These are phyloP conservation scores for Galaxea fascicularis DNA, from an alignment of 92 coral and sea anemone genomes.

Conservation along the genomic window DNA sequence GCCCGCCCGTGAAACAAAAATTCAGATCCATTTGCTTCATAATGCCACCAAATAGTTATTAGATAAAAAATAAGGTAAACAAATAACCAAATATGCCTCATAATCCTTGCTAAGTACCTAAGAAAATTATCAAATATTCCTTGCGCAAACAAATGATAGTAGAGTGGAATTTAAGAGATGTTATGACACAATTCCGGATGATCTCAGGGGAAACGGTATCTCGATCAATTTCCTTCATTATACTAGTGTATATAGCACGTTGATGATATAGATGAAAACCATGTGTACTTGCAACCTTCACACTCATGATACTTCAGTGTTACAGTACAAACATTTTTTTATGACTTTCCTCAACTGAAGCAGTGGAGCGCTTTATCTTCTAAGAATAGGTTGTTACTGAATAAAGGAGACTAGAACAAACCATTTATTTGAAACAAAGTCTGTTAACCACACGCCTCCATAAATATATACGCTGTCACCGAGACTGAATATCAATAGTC, in stretches of 20 bases:
- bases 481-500: slow-evolving; percentile 71
- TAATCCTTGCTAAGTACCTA: slow-evolving; percentile 82
- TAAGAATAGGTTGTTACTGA: not conserved
- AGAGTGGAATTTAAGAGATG: slow-evolving; percentile 66
- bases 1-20: slow-evolving; percentile 35
- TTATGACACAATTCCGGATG: slow-evolving; percentile 48
- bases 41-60: slow-evolving; percentile 63
- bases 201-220: slow-evolving; percentile 54
- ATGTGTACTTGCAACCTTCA: slow-evolving; percentile 31
- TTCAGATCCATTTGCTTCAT: slow-evolving; percentile 11
- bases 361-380: slow-evolving; percentile 14
- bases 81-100: slow-evolving; percentile 74
- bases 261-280: slow-evolving; percentile 53
- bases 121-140: slow-evolving; percentile 66
- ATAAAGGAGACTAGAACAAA: slow-evolving; percentile 30
- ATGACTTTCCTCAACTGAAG: slow-evolving; percentile 8
- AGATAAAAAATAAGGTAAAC: slow-evolving; percentile 63
- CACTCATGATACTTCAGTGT: not conserved
- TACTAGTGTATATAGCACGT: slow-evolving; percentile 49
- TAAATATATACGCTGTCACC: slow-evolving; percentile 48
- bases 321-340: slow-evolving; percentile 27
- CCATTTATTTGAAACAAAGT: slow-evolving; percentile 43
- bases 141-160: slow-evolving; percentile 61
- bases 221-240: slow-evolving; percentile 45
- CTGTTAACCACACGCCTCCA: slow-evolving; percentile 77